Conservation (phyloP, 2,797 vertebrate species). For the Anguilla pacifica region DNA sequence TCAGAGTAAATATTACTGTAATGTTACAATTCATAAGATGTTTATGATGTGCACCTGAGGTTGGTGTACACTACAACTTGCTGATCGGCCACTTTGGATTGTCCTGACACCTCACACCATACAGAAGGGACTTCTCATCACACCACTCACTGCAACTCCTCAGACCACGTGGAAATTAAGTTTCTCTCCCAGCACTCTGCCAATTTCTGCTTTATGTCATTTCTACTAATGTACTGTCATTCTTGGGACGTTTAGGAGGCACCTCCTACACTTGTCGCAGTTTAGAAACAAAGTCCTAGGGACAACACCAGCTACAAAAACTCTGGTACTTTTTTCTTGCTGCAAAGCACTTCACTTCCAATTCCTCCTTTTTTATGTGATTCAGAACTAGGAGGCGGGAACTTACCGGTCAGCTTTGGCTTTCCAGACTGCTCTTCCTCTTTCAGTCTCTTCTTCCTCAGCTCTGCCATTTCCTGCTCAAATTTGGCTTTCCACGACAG, state of each 20-base stretch:
- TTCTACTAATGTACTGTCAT: no score
- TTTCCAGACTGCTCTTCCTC: conserved; percentile 91
- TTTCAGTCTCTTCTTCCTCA: conserved; percentile 87
- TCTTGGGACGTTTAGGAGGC: no score
- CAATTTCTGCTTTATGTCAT: no score
- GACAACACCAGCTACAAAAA: neutral
- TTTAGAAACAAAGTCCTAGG: no score
- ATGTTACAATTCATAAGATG: neutral
- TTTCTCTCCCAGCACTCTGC: no score
- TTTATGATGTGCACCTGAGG: neutral
- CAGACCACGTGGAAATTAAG: no score
- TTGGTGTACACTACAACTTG: neutral
- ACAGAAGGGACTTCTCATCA: no score
- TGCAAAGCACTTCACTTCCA: neutral
- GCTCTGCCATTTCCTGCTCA: conserved; percentile 85
- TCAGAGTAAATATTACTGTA: neutral
- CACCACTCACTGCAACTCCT: no score
- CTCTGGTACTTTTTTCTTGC: neutral
- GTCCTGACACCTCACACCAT: neutral
- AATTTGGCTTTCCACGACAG: conserved; percentile 91
- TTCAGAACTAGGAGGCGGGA: neutral
- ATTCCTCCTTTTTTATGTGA: neutral
- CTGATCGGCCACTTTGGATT: neutral
- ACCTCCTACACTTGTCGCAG: no score
- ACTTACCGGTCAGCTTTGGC: conserved; percentile 87